Base-by-base conservation (phyloP, 2,888 invertebrate genomes). In the Mythimna loreyi region DNA sequence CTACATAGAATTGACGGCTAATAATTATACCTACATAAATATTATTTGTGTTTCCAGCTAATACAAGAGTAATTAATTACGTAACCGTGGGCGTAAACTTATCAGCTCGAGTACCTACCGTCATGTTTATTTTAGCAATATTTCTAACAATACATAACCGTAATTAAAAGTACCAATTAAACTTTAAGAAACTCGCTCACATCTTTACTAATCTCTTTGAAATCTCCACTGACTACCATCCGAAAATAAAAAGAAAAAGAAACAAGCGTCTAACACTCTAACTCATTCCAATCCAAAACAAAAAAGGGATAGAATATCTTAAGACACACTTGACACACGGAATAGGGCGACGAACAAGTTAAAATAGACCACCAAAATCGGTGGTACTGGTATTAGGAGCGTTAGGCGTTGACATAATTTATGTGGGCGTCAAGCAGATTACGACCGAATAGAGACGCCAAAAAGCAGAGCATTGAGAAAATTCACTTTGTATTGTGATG, bases 381-480 rank as follows among this genome's bases (percentile, higher is more conserved):
- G 72, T 67, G 70, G 65, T 75, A 66, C 78, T 66, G 70, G 65
- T 75, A 66, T 78, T 72, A 67, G 72, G 74, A 80, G 82, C 82
- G 61, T 33, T 81, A 85, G 79, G 77, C 89, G 89, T 88, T 90
- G 90, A 92, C 90, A 90, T 87, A 87, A 86, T 89, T 89, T 87
- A 85, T 86, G 92, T 92, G 90, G 92, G 92, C 90, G 92, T 89
- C 72, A 62, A 82, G 78, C 80, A 87, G 90, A 91, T 92, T 90
- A 90, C 86, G 80, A 72, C 73, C 84, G 78, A 81, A 79, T 72
- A 75, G 71, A 84, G 80, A 84, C 9, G 36, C 19, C 43, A 60
- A 23, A 6, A 28, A 3, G 21, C 50, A 47, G 40, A 19, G 19
- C 0, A 62, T 45, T 21, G 13, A 78, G 75, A 78, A 78, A 79